These are phyloP conservation scores for Centropyge bicolor DNA, from an alignment of 2,797 vertebrate species.

Conservation along the genomic window DNA sequence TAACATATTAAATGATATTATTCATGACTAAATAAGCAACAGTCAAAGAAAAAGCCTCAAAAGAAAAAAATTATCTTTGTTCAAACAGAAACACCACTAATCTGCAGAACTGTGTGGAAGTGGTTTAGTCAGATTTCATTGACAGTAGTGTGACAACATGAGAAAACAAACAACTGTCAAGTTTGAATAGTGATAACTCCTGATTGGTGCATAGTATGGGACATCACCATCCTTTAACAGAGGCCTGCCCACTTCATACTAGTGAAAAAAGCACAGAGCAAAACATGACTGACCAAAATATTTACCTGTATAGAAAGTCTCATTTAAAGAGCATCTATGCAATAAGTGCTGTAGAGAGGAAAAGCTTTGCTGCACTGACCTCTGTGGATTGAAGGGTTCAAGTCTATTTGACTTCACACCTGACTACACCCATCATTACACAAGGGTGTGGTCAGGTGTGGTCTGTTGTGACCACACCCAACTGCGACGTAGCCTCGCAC, in stretches of 20 bases:
- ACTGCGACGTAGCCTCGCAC: neutral
- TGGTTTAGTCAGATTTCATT: constrained; percentile 1
- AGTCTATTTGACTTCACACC: constrained; percentile 13
- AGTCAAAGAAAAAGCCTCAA: no score
- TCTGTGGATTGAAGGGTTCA: neutral
- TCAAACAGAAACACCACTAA: neutral
- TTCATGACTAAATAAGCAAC: no score
- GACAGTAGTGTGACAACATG: neutral
- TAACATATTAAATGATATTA: no score
- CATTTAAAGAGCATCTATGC: neutral
- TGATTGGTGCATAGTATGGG: neutral
- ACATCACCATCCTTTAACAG: neutral
- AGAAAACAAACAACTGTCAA: neutral
- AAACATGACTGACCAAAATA: neutral
- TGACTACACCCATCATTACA: constrained; percentile 8
- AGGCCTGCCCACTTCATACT: neutral
- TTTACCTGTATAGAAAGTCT: neutral
- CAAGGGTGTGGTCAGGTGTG: constrained; percentile 20
- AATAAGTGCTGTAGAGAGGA: neutral
- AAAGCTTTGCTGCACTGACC: neutral
- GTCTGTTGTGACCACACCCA: constrained; percentile 9
- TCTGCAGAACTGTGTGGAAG: neutral
- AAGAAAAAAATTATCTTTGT: neutral
- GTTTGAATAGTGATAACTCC: neutral
- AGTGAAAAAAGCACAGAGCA: neutral